A percentile compares a stretch with the other conserved stretches of the same genome.
These are phyloP conservation scores for Salpingus planirostris DNA, from an alignment of 2,888 invertebrate species.

Conservation along the genomic window DNA sequence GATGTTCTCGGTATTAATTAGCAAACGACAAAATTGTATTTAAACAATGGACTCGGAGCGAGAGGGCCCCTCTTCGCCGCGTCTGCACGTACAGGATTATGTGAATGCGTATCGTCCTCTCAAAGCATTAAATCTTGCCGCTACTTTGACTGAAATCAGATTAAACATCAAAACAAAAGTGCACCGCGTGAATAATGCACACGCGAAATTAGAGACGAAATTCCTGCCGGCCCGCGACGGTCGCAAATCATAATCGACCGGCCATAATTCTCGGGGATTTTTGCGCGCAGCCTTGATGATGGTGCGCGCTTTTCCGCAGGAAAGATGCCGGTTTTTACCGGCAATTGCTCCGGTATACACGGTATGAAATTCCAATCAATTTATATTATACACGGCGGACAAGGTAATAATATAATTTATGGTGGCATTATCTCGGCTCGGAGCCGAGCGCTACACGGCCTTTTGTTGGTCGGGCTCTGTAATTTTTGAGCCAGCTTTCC, in stretches of 20 bases:
- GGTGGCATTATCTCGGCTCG: slow-evolving; percentile 35
- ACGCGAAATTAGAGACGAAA: too few relatives aligned
- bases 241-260: slow-evolving; percentile 34
- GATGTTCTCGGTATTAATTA: slow-evolving; percentile 49
- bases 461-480: slow-evolving; percentile 30
- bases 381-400: slow-evolving; percentile 42
- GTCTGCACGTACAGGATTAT: too few relatives aligned
- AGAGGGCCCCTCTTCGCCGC: too few relatives aligned
- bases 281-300: too few relatives aligned
- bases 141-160: not conserved
- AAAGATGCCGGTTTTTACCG: slow-evolving; percentile 34
- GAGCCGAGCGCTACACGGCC: slow-evolving; percentile 29
- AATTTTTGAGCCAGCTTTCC: slow-evolving; percentile 26
- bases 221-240: too few relatives aligned
- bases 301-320: slow-evolving; percentile 34
- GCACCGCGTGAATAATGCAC: not conserved
- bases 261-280: slow-evolving; percentile 33
- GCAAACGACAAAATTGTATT: slow-evolving; percentile 55
- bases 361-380: slow-evolving; percentile 44
- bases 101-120: too few relatives aligned
- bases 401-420: slow-evolving; percentile 45
- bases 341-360: slow-evolving; percentile 40
- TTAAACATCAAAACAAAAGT: not conserved
- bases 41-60: slow-evolving; percentile 44
- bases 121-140: not conserved